Percentiles rank a stretch among this genome's conserved stretches.
Evolutionary conservation across 2,888 invertebrate genomes (phyloP).

Genomic region (Drosophila melanosoma): DNA sequence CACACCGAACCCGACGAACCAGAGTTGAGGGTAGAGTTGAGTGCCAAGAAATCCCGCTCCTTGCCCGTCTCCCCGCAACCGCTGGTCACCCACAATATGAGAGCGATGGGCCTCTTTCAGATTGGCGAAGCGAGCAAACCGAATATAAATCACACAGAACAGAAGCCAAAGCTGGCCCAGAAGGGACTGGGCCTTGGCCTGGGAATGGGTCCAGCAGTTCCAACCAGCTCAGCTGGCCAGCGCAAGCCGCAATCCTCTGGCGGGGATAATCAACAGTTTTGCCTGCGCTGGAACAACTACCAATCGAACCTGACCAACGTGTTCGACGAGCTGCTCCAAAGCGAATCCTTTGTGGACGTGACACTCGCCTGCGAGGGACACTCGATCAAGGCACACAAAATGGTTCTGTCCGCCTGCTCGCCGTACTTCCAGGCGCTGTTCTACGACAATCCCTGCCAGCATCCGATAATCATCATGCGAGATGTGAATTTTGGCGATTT

Average conservation of each 20-base stretch:
- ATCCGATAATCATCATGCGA: slow-evolving; percentile 96
- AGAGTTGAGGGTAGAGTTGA: slow-evolving; percentile 68
- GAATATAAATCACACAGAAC: slow-evolving; percentile 9
- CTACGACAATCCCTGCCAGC: slow-evolving; percentile 96
- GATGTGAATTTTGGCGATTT: slow-evolving; percentile 96
- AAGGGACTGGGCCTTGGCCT: slow-evolving; percentile 8
- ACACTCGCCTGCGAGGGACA: slow-evolving; percentile 96
- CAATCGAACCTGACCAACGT: slow-evolving; percentile 93
- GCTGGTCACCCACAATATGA: slow-evolving; percentile 59
- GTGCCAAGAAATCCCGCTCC: slow-evolving; percentile 81
- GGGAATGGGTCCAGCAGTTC: background rate
- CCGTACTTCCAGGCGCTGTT: slow-evolving; percentile 96
- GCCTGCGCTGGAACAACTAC: slow-evolving; percentile 97
- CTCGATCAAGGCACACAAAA: slow-evolving; percentile 96
- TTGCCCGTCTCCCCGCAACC: slow-evolving; percentile 82
- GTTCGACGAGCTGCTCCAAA: slow-evolving; percentile 94
- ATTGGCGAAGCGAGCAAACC: slow-evolving; percentile 50
- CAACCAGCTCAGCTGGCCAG: background rate
- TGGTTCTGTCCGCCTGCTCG: slow-evolving; percentile 96
- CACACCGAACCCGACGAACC: slow-evolving; percentile 70
- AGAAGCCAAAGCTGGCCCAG: slow-evolving; percentile 37
- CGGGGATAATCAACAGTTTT: slow-evolving; percentile 90
- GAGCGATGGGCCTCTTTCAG: slow-evolving; percentile 71
- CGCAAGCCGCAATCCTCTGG: slow-evolving; percentile 7
- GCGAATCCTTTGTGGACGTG: slow-evolving; percentile 95